Evolutionary conservation across 2,888 invertebrate species (phyloP), one percentile per base, ranked within the genome.

Genomic region (Sinopyrophorus schimmeli): DNA sequence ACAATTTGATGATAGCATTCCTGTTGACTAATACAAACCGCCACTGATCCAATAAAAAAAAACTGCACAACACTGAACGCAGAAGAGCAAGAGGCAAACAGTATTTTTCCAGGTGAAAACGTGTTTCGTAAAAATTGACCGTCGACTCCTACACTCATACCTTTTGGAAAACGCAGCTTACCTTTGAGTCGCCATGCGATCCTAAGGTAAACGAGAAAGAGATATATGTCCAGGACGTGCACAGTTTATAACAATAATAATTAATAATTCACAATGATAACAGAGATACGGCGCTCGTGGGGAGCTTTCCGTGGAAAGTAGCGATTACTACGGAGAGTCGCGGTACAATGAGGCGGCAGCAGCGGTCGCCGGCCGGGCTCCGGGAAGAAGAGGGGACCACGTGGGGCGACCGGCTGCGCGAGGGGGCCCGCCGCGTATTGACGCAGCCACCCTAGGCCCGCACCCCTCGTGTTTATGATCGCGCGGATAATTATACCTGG

Each of bases 131-230:
- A n/a, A n/a, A n/a, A n/a, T n/a, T n/a, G n/a, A n/a, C n/a, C n/a
- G n/a, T n/a, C n/a, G n/a, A n/a, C n/a, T n/a, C n/a, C n/a, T n/a
- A n/a, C n/a, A n/a, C n/a, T n/a, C n/a, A n/a, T n/a, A n/a, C n/a
- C n/a, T n/a, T n/a, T n/a, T n/a, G n/a, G n/a, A n/a, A n/a, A n/a
- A n/a, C 11, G 15, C 10, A 7, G 37, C 66, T 62, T 58, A 67
- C 67, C 67, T 67, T 65, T 59, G 61, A 64, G 65, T 64, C 65
- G 67, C 67, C 67, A 67, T 67, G 65, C 61, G 63, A 61, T 60
- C 59, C 54, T 47, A 40, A 52, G 38, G 48, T 47, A 37, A 51
- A 37, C 17, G 31, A 49, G 37, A 27, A 12, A 26, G 30, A 30
- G 21, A 37, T 17, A 37, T 57, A 53, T 49, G 54, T 55, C 55